A percentile compares a stretch with the other conserved stretches of the same genome.
Conservation (phyloP, 2,113 vertebrate species). For the Macquaria australasica region DNA sequence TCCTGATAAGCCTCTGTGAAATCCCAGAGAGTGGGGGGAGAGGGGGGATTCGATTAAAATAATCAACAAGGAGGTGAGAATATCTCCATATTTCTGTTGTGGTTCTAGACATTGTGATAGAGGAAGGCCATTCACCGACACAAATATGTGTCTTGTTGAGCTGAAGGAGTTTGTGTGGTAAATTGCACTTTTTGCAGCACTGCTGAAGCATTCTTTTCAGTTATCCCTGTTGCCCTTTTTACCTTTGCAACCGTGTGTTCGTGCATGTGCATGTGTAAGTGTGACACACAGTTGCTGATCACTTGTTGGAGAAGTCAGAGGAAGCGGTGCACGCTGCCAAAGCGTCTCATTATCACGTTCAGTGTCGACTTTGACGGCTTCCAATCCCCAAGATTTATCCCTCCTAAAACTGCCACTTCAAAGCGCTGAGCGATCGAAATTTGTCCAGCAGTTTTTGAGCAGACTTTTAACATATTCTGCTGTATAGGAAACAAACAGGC, state of each 20-base stretch:
- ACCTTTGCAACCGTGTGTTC: conserved; percentile 33
- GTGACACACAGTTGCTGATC: conserved; percentile 39
- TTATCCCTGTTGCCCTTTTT: conserved; percentile 48
- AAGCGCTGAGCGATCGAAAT: conserved; percentile 54
- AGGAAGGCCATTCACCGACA: conserved; percentile 15
- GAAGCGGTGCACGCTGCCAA: conserved; percentile 19
- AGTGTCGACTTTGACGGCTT: conserved; percentile 64
- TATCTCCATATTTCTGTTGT: conserved; percentile 60
- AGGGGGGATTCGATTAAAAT: conserved; percentile 73
- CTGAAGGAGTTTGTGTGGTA: conserved; percentile 2
- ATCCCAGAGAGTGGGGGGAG: conserved; percentile 50
- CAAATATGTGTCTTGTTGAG: conserved; percentile 4
- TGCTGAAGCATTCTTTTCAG: conserved; percentile 15
- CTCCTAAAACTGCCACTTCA: conserved; percentile 66
- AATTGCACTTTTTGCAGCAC: conserved; percentile 12
- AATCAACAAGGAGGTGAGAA: conserved; percentile 66
- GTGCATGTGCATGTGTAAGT: conserved; percentile 7
- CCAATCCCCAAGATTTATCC: conserved; percentile 65
- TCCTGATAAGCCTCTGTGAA: conserved; percentile 77
- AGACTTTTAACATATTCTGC: conserved; percentile 42
- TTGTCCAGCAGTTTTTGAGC: conserved; percentile 39
- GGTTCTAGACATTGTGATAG: conserved; percentile 42
- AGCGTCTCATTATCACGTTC: conserved; percentile 70
- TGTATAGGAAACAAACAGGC: conserved; percentile 12
- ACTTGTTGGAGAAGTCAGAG: conserved; percentile 43